Evolutionary conservation across 2,797 vertebrate genomes (phyloP), one percentile per base, ranked within the genome.

Genomic region (Pseudochaenichthys georgianus): DNA sequence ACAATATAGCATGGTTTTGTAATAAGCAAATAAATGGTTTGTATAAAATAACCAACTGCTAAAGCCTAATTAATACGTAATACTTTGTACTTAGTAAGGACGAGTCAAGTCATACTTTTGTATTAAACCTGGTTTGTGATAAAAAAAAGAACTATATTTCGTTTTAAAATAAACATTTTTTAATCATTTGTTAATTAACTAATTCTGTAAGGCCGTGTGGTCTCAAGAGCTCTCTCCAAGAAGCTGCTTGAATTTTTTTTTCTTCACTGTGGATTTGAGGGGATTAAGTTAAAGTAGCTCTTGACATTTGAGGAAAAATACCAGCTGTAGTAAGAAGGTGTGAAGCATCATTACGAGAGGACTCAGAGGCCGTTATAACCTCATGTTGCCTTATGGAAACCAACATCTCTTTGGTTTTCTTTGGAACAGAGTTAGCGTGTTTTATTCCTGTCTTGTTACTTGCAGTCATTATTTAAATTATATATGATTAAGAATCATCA

Each of bases 281-380:
- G 55, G 38, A 80, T 78, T 77, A 57, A 38, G 47, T 76, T 46
- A 72, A 81, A 78, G 51, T n/a, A 41, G 12, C 46, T 73, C 51
- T 31, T 80, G 62, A 74, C 53, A 54, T 84, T 72, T 5, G 42
- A 51, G 42, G 41, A 43, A 16, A 55, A 21, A 42, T 15, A 54
- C 38, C 17, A 67, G 34, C 52, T 38, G 51, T 16, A 61, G 45
- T 28, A 23, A 45, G 51, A 72, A 69, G 31, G 73, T 62, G 63
- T 78, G 43, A 4, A 62, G 31, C 54, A 42, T 64, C 54, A 43
- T 55, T 38, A 34, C 46, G 47, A 80, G n/a, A 31, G 19, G 45
- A 78, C 70, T 69, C 62, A 52, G 55, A 72, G 48, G 41, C 59
- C 0, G 1, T 43, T 60, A 12, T 13, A 57, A 42, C 67, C 61